phyloP scores from a whole-genome alignment of 2,797 vertebrate species.

The Muscicapa comitata region DNA sequence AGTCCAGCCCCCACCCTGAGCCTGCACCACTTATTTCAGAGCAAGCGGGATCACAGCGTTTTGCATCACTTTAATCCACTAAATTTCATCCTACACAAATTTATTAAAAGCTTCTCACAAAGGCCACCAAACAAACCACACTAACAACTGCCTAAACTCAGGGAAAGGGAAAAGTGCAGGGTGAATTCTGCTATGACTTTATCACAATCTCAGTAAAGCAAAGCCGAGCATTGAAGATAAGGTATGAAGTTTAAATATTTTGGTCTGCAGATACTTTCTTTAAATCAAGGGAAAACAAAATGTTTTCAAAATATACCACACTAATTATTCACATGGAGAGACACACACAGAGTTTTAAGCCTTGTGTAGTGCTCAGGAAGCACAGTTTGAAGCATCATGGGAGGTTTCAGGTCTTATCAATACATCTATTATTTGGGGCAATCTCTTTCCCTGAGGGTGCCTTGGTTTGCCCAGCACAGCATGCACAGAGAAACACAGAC shows the following conservation, averaged over 20 bases:
- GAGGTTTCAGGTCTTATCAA: constrained; percentile 60
- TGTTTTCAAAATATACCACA: not conserved
- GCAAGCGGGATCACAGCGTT: not conserved
- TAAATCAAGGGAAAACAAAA: not conserved
- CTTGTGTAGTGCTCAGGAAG: not conserved
- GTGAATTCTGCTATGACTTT: not conserved
- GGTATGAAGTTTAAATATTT: not conserved
- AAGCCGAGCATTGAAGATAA: not conserved
- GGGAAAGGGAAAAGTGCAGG: not conserved
- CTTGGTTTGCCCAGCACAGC: constrained; percentile 31
- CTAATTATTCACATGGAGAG: not conserved
- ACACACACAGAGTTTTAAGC: not conserved
- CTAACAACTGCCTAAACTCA: not conserved
- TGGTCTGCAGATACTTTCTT: not conserved
- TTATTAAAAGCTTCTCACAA: not conserved
- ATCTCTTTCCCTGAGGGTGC: constrained; percentile 33
- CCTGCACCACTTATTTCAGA: not conserved
- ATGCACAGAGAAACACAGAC: not conserved
- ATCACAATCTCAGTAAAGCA: not conserved
- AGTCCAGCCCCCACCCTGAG: not conserved
- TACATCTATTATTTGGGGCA: constrained; percentile 54
- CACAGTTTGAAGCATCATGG: constrained; percentile 33
- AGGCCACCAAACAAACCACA: not conserved
- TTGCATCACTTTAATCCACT: not conserved
- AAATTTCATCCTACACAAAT: not conserved